Conservation (phyloP, 2,888 invertebrate genomes). For the Dicranocentrus wangi region DNA sequence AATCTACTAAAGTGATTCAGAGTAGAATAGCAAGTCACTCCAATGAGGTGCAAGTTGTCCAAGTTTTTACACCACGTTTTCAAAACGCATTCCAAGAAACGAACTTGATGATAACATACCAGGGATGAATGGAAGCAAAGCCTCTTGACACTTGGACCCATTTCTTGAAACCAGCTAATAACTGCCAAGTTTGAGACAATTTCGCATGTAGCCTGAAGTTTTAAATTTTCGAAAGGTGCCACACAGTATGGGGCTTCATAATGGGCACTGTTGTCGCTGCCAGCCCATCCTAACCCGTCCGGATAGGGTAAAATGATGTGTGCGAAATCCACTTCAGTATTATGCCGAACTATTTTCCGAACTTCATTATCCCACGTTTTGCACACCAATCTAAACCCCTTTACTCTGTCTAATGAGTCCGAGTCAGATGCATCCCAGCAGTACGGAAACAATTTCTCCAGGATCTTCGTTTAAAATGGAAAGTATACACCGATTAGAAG, state of each 20-base stretch:
- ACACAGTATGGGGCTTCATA: slow-evolving; percentile 21
- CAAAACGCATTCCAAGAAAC: slow-evolving; percentile 34
- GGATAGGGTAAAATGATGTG: slow-evolving; percentile 24
- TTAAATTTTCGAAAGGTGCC: slow-evolving; percentile 13
- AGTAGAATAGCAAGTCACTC: neutral
- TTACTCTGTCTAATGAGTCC: neutral
- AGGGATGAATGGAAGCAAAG: slow-evolving; percentile 17
- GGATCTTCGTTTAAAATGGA: neutral
- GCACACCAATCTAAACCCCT: slow-evolving; percentile 7
- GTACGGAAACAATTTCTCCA: slow-evolving; percentile 36
- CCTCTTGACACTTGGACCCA: slow-evolving; percentile 9
- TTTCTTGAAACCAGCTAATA: slow-evolving; percentile 19
- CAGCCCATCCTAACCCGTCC: slow-evolving; percentile 19
- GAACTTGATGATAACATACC: slow-evolving; percentile 28
- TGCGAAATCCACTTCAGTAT: neutral
- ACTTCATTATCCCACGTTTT: slow-evolving; percentile 17
- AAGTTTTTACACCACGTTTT: slow-evolving; percentile 37
- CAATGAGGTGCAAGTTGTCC: slow-evolving; percentile 7
- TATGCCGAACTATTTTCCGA: neutral
- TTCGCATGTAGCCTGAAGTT: neutral
- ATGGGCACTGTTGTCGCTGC: neutral
- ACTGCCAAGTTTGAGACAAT: neutral
- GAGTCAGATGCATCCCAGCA: neutral
- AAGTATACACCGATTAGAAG: too few relatives aligned
- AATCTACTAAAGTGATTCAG: slow-evolving; percentile 30